Evolutionary conservation across 2,797 vertebrate genomes (phyloP), one percentile per base, ranked within the genome.

Genomic region (Pseudochromis fuscus): DNA sequence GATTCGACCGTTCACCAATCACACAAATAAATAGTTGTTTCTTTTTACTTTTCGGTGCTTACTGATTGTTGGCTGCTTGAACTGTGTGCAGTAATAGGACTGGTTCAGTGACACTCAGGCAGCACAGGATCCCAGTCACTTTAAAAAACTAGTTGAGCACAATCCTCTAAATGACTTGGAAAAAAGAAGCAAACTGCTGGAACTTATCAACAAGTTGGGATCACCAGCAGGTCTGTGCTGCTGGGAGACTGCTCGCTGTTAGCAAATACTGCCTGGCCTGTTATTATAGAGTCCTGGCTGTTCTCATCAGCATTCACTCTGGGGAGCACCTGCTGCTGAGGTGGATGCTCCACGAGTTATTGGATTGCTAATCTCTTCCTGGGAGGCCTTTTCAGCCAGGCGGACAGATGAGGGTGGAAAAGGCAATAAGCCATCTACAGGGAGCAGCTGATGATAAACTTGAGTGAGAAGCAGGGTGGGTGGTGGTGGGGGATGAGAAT

Each of bases 331-430:
- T 87, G 89, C 87, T 85, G 86, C 85, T 70, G 83, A 81, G 85
- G 87, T 81, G 83, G 89, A 91, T 76, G 84, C 87, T 85, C 71
- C 79, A 63, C 57, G 7, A 81, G 53, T 92, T 93, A 92, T 91
- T 92, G 90, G 89, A 91, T 89, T 77, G 84, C 87, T 93, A 92
- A 93, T 92, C 91, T 91, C 89, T 89, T 90, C 88, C 89, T 88
- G 88, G 86, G 90, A 90, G 91, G 89, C 89, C 91, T 85, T 89
- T 88, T 87, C 82, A 89, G 83, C 83, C 76, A 4, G 67, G 53
- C 75, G 50, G 75, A 82, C 88, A 83, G 90, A 87, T 63, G 88
- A 85, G 86, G 86, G 72, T 73, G 74, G 82, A 82, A 83, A 71
- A 89, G 89, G 88, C 89, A 92, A 92, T 93, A 91, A 88, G 89